These are phyloP conservation scores for Mycogona germanica DNA, from an alignment of 2,888 invertebrate genomes.

Conservation along the genomic window DNA sequence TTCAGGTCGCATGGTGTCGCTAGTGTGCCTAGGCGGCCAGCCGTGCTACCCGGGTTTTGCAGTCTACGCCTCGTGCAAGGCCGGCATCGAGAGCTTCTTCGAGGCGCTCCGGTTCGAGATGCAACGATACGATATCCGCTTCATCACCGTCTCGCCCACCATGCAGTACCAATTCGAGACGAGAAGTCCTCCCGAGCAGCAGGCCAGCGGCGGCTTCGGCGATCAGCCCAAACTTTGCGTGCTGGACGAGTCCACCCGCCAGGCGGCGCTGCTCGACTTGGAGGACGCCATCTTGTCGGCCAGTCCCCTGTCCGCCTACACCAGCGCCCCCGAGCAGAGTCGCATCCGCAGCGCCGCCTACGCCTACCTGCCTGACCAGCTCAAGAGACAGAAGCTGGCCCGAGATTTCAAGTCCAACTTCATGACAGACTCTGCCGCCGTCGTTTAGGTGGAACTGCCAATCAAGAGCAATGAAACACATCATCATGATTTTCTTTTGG, in stretches of 20 bases:
- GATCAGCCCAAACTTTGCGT: slow-evolving; percentile 8
- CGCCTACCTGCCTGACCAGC: neutral
- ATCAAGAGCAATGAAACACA: too few species aligned
- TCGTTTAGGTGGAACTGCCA: neutral
- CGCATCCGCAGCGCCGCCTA: neutral
- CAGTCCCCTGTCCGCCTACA: slow-evolving; percentile 3
- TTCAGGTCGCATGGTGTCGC: slow-evolving; percentile 8
- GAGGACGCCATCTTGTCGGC: slow-evolving; percentile 7
- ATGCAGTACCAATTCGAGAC: slow-evolving; percentile 12
- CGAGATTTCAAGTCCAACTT: slow-evolving; percentile 10
- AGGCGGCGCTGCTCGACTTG: neutral
- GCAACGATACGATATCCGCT: slow-evolving; percentile 1
- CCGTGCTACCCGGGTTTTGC: slow-evolving; percentile 13
- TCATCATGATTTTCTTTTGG: too few species aligned
- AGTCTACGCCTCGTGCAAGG: slow-evolving; percentile 11
- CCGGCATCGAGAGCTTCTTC: slow-evolving; percentile 8
- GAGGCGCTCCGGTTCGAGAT: slow-evolving; percentile 9
- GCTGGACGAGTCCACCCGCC: slow-evolving; percentile 4
- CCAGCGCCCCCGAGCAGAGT: slow-evolving; percentile 3
- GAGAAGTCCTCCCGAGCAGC: neutral
- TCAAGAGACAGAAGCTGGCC: slow-evolving; percentile 7
- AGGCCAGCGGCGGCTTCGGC: neutral
- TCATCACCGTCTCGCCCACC: slow-evolving; percentile 10
- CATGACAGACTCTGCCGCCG: neutral
- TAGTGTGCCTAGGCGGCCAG: slow-evolving; percentile 10